Conservation (phyloP, 2,797 vertebrate genomes). For the Limosa lapponica region DNA sequence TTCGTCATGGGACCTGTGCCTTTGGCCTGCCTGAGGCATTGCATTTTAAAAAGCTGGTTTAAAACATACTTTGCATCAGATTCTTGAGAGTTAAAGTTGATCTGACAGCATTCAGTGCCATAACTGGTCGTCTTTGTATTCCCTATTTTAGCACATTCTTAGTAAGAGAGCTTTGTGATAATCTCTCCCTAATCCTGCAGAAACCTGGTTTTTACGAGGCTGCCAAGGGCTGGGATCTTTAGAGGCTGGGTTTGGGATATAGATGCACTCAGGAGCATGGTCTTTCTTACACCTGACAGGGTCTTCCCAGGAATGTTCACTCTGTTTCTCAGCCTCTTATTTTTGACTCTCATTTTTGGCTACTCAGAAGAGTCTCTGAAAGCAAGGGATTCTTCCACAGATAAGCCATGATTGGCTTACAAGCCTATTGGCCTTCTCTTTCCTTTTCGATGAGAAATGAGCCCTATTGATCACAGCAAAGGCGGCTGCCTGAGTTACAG, state of each 20-base stretch:
- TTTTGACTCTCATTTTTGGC: not conserved
- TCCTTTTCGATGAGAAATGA: not conserved
- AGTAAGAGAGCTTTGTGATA: slow-evolving; percentile 1
- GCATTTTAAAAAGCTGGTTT: not conserved
- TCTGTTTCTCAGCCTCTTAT: not conserved
- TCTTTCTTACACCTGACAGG: not conserved
- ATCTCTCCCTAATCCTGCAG: slow-evolving; percentile 8
- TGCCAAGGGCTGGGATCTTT: not conserved
- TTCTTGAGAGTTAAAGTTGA: not conserved
- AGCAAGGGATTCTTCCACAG: not conserved
- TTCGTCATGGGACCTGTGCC: not conserved
- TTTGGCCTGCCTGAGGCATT: not conserved
- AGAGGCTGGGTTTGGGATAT: not conserved
- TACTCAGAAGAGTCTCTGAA: not conserved
- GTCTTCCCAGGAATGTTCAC: not conserved
- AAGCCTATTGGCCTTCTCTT: not conserved
- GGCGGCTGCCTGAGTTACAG: not conserved
- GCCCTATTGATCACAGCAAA: not conserved
- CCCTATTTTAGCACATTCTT: not conserved
- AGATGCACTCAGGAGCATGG: not conserved
- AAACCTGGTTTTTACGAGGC: not conserved
- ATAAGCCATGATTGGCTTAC: not conserved
- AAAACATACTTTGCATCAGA: not conserved
- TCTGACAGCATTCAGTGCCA: not conserved
- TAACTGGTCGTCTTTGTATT: not conserved